Evolutionary conservation across 2,113 vertebrate species (phyloP).

Genomic region (Puma concolor): DNA sequence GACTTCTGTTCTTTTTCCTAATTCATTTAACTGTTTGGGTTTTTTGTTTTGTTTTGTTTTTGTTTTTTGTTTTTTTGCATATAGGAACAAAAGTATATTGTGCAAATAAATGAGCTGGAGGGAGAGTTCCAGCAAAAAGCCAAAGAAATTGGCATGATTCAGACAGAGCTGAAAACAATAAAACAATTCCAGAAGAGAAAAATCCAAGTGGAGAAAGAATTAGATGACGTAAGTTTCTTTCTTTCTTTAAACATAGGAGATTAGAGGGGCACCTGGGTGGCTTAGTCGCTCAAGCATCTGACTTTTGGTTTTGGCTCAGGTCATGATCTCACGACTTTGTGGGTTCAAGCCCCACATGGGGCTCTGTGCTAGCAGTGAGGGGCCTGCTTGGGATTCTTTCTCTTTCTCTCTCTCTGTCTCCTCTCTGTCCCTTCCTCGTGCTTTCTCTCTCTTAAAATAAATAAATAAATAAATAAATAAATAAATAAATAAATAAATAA

Average conservation of each 20-base stretch:
- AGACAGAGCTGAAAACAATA: slow-evolving; percentile 88
- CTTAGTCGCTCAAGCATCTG: too few species aligned
- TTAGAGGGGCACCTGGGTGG: too few species aligned
- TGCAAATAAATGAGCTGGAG: slow-evolving; percentile 87
- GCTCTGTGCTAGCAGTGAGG: too few species aligned
- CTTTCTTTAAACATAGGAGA: neutral
- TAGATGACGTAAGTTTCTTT: slow-evolving; percentile 83
- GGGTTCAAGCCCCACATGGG: too few species aligned
- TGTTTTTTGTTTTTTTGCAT: slow-evolving; percentile 56
- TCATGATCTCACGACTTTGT: too few species aligned
- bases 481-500: too few species aligned
- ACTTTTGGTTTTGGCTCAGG: too few species aligned
- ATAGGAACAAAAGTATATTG: slow-evolving; percentile 84
- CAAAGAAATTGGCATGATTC: slow-evolving; percentile 88
- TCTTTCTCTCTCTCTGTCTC: too few species aligned
- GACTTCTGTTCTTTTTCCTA: neutral
- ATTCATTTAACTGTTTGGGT: slow-evolving; percentile 32
- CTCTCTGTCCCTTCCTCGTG: too few species aligned
- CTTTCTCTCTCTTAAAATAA: too few species aligned
- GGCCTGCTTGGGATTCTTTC: too few species aligned
- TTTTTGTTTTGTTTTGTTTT: slow-evolving; percentile 58
- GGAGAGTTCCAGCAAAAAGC: slow-evolving; percentile 86
- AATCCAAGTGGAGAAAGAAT: slow-evolving; percentile 89
- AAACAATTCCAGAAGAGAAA: slow-evolving; percentile 89
- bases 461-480: too few species aligned